Base-by-base conservation (phyloP, 2,113 vertebrate genomes). In the Cettia cetti region DNA sequence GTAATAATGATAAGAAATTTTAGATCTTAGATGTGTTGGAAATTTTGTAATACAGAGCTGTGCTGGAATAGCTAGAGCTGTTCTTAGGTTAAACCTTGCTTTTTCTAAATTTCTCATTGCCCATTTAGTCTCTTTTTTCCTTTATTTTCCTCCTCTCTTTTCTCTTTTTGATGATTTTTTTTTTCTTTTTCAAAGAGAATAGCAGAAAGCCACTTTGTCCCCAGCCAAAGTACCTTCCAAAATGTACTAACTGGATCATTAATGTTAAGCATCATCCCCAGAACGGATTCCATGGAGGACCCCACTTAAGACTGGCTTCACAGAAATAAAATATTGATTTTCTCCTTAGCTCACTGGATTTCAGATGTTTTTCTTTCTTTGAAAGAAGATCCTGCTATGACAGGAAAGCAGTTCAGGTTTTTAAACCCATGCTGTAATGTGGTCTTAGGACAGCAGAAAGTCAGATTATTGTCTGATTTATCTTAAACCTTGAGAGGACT, bases 111-210 rank as follows among this genome's bases (percentile, higher is more conserved):
- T 17, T 78, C 30, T 33, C 31, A 30, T 64, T 49, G 13, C 6
- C 22, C 27, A 22, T 78, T 72, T 30, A 57, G 7, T 59, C 35
- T 44, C 5, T 33, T 4, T 31, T 12, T 19, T 21, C 11, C 13
- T 10, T 8, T 59, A 10, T 13, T 21, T 4, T 2, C 15, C 3
- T 20, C 2, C 5, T 15, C 10, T 39, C 6, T n/a, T 16, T n/a
- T n/a, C 1, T 12, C 11, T 74, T 50, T 37, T 49, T 21, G 10
- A 31, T 14, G 8, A 21, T 31, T 40, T 33, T 53, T 56, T 56
- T 39, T 47, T n/a, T 11, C 1, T 54, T 56, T 39, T 33, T 11
- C 54, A 69, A 28, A 31, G 16, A 28, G 11, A 42, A 59, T 33
- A 75, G 33, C 40, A 61, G 49, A 61, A 88, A 74, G 10, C 4